Evolutionary conservation across 2,888 invertebrate species (phyloP).

Genomic region (Chaetogeoica ovagalla): DNA sequence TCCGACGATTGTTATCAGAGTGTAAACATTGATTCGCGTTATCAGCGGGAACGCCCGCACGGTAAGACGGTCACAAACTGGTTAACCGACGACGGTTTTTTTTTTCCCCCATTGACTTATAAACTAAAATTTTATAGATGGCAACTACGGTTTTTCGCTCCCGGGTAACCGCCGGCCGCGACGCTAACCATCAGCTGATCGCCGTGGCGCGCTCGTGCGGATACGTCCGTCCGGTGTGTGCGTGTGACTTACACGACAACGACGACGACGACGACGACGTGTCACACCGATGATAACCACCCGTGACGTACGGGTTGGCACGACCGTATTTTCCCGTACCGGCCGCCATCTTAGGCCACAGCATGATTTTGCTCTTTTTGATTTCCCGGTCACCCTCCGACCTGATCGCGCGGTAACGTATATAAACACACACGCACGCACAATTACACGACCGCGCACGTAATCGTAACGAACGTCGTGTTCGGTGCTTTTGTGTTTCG

Average conservation of each 20-base stretch:
- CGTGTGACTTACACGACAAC: too few species aligned
- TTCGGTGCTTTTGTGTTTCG: slow-evolving; percentile 24
- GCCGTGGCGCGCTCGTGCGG: neutral
- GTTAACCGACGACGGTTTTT: too few species aligned
- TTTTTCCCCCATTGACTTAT: too few species aligned
- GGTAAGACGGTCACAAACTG: too few species aligned
- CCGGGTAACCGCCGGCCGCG: neutral
- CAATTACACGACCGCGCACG: neutral
- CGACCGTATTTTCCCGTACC: slow-evolving; percentile 38
- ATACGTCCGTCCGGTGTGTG: too few species aligned
- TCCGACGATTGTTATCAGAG: neutral
- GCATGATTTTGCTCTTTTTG: slow-evolving; percentile 53
- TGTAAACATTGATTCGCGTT: neutral
- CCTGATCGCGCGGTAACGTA: neutral
- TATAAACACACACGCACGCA: too few species aligned
- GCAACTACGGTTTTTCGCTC: too few species aligned
- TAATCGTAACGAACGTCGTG: slow-evolving; percentile 12
- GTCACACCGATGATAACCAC: neutral
- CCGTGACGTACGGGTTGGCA: slow-evolving; percentile 16
- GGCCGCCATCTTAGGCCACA: slow-evolving; percentile 50
- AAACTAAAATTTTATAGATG: too few species aligned
- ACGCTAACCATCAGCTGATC: neutral
- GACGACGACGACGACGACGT: too few species aligned
- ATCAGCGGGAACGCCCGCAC: neutral
- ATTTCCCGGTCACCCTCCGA: slow-evolving; percentile 45